Evolutionary conservation across 37 sponge, comb jelly and placozoan genomes (phyloP), one percentile per base, ranked within the genome.

Genomic region (Mnemiopsis leidyi): DNA sequence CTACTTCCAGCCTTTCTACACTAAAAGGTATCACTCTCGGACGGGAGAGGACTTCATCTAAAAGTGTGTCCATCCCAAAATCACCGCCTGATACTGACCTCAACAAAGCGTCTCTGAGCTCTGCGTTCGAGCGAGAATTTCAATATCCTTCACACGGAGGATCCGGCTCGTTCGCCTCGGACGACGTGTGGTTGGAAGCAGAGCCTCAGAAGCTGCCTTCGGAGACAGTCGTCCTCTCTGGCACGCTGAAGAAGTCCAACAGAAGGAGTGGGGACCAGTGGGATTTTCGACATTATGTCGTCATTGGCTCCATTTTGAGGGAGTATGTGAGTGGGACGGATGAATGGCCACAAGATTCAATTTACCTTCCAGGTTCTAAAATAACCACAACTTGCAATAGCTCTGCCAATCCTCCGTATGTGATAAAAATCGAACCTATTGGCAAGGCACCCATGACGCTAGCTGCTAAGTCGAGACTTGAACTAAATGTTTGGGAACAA

Each of bases 401-500:
- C 90, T 23, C 25, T 0, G 35, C 20, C 1, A 33, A 85, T 37
- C 90, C 90, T 38, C 61, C 32, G 23, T 85, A 85, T 29, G 20
- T 85, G 0, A 21, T 85, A 18, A 85, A 85, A 37, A 85, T 85
- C 9, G 61, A 38, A 85, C 90, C 90, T 5, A 35, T 40, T 40
- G 48, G 2, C 24, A 85, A 85, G 61, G 25, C 40, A 7, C 90
- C 90, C 7, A 85, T 85, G 28, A 23, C 23, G 0, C 90, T 85
- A 2, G 90, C 90, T 2, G 90, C 90, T 39, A 85, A 85, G 29
- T 85, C 90, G 0, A 85, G 40, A 25, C 40, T 85, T 2, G 90
- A 85, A 25, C 40, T 85, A 3, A 85, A 85, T 21, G 90, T 85
- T 16, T 85, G 90, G 90, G 90, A 85, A 61, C 90, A 85, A 61